These are phyloP conservation scores for Calonectris borealis DNA, from an alignment of 2,113 vertebrate species.

Conservation along the genomic window DNA sequence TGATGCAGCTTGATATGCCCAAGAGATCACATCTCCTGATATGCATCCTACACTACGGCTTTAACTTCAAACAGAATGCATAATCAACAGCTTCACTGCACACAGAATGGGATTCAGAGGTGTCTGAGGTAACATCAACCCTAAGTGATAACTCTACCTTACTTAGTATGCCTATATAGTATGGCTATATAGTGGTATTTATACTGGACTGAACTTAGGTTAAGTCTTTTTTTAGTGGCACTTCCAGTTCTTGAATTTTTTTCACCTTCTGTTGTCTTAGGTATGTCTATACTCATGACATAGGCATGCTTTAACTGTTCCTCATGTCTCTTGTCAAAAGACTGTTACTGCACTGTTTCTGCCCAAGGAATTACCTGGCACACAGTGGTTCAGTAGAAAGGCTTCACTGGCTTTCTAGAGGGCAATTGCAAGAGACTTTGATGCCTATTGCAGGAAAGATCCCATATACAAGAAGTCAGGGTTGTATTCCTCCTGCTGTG, in stretches of 20 bases:
- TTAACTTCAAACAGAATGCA: neutral
- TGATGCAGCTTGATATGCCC: neutral
- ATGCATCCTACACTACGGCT: neutral
- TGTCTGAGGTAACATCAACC: neutral
- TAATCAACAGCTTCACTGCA: neutral
- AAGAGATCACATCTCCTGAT: neutral
- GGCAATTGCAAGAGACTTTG: neutral
- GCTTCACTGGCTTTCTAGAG: neutral
- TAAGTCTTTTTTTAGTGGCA: neutral
- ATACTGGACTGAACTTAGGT: neutral
- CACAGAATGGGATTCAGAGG: neutral
- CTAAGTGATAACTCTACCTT: neutral
- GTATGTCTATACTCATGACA: neutral
- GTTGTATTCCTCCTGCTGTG: neutral
- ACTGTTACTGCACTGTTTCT: neutral
- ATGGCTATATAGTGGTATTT: neutral
- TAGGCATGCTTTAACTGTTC: neutral
- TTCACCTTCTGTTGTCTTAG: neutral
- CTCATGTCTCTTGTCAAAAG: neutral
- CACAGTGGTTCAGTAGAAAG: neutral
- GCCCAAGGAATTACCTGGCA: neutral
- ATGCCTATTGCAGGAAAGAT: neutral
- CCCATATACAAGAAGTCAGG: neutral
- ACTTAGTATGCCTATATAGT: neutral
- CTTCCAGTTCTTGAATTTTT: neutral